Conservation (phyloP, 2,888 invertebrate genomes). For the Dasysyrphus albostriatus region DNA sequence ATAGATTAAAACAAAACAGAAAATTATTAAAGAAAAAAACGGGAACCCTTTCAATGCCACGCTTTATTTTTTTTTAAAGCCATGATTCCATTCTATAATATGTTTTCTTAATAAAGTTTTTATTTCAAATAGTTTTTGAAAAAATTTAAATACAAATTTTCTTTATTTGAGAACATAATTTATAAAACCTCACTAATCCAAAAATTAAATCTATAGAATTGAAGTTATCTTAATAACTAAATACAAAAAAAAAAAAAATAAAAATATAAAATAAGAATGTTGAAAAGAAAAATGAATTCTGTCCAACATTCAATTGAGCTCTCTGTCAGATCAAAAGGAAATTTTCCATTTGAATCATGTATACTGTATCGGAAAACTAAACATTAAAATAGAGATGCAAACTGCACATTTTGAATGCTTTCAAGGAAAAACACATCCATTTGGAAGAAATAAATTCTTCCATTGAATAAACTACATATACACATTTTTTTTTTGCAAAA, state of each 20-base stretch:
- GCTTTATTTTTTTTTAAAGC: too few species aligned
- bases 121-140: too few species aligned
- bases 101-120: too few species aligned
- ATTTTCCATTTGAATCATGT: not conserved
- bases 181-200: too few species aligned
- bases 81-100: too few species aligned
- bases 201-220: not conserved
- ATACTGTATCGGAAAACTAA: constrained; percentile 6
- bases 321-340: not conserved
- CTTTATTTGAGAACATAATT: too few species aligned
- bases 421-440: constrained; percentile 11
- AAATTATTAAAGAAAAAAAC: too few species aligned
- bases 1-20: too few species aligned
- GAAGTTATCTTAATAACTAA: not conserved
- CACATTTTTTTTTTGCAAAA: not conserved
- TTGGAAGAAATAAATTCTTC: constrained; percentile 6
- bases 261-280: not conserved
- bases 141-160: too few species aligned
- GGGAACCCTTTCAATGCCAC: too few species aligned
- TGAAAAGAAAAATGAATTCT: constrained; percentile 17
- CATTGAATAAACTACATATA: not conserved
- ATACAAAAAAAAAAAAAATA: too few species aligned
- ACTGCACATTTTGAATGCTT: constrained; percentile 27
- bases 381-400: not conserved
- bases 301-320: not conserved